Conservation (phyloP, 2,888 invertebrate species). For the Pseudococcus viburni region DNA sequence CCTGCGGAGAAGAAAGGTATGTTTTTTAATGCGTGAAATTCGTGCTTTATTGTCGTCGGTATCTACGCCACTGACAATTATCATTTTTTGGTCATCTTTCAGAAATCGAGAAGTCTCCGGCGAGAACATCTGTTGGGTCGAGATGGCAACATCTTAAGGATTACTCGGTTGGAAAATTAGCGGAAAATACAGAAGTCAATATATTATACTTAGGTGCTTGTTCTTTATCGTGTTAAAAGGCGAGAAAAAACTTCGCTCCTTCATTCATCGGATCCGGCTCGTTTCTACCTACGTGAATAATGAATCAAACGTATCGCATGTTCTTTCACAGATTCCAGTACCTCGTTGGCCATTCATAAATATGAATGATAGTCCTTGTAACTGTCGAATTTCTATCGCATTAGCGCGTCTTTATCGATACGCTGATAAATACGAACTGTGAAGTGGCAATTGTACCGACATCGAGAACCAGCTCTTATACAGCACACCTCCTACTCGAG, state of each 20-base stretch:
- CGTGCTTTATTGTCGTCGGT: neutral
- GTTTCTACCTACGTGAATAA: neutral
- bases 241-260: slow-evolving; percentile 12
- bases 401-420: slow-evolving; percentile 60
- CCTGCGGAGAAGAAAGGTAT: neutral
- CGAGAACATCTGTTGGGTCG: slow-evolving; percentile 54
- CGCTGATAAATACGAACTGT: neutral
- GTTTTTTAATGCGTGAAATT: slow-evolving; percentile 15
- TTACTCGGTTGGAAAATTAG: slow-evolving; percentile 63
- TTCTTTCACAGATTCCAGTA: neutral
- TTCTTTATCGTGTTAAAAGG: slow-evolving; percentile 14
- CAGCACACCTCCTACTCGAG: neutral
- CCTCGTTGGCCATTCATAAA: slow-evolving; percentile 48
- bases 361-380: slow-evolving; percentile 62
- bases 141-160: slow-evolving; percentile 48
- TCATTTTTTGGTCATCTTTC: neutral
- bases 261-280: slow-evolving; percentile 34
- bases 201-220: slow-evolving; percentile 33
- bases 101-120: neutral
- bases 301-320: neutral
- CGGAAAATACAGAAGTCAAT: slow-evolving; percentile 62
- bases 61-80: neutral
- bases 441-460: slow-evolving; percentile 56
- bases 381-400: slow-evolving; percentile 62
- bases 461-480: neutral